A percentile compares a stretch with the other conserved stretches of the same genome.
Evolutionary conservation across 2,113 vertebrate genomes (phyloP).

Genomic region (Bagarius yarrelli): DNA sequence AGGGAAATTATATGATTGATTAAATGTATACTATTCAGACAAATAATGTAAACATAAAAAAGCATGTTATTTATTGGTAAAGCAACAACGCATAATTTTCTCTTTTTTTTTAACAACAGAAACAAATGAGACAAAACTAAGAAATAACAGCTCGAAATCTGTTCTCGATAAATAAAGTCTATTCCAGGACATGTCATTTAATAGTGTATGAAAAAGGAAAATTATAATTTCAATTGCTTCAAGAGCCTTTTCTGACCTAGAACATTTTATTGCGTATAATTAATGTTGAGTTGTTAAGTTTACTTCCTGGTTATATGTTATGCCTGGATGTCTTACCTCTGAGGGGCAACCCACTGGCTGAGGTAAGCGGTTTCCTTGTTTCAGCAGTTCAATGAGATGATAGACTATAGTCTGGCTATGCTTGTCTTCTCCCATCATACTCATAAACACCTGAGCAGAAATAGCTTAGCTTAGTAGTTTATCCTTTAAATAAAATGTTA

Average conservation of each 20-base stretch:
- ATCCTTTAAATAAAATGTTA: background rate
- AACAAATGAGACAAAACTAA: background rate
- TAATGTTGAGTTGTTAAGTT: background rate
- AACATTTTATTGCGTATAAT: background rate
- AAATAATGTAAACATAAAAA: background rate
- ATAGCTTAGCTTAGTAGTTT: slow-evolving; percentile 4
- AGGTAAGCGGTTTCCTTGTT: slow-evolving; percentile 82
- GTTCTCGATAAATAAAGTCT: background rate
- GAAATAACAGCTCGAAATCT: background rate
- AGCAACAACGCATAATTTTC: background rate
- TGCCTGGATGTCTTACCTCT: slow-evolving; percentile 73
- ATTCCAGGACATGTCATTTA: background rate
- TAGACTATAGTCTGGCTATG: slow-evolving; percentile 98
- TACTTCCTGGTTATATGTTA: background rate
- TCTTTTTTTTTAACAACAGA: too few relatives aligned
- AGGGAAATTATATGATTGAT: background rate
- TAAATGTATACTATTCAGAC: background rate
- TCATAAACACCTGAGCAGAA: slow-evolving; percentile 88
- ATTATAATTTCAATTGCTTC: background rate
- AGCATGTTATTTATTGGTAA: background rate
- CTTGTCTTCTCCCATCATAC: slow-evolving; percentile 95
- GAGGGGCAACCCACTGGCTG: slow-evolving; percentile 88
- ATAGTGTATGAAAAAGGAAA: background rate
- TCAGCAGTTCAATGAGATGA: slow-evolving; percentile 92
- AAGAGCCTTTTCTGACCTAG: background rate